A percentile compares a stretch with the other conserved stretches of the same genome.
phyloP scores from a whole-genome alignment of 2,888 invertebrate species.

The Cephus pygmeus region DNA sequence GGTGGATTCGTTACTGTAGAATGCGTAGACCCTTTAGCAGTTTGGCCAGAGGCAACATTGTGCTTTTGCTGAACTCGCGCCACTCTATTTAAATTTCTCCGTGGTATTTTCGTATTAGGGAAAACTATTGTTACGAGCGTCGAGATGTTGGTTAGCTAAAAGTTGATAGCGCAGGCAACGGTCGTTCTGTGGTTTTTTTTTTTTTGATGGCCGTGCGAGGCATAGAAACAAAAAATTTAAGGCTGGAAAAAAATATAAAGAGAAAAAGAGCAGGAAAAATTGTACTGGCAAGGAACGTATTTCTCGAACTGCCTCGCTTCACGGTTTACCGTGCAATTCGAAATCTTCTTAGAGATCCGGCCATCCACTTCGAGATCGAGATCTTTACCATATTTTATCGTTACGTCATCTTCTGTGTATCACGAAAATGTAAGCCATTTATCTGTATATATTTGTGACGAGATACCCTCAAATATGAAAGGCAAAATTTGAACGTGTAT shows the following conservation, averaged over 20 bases:
- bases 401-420: not conserved
- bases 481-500: not conserved
- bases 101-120: constrained; percentile 50
- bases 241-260: not conserved
- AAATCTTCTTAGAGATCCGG: not conserved
- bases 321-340: not conserved
- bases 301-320: not conserved
- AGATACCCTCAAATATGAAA: not conserved
- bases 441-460: not conserved
- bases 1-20: constrained; percentile 20
- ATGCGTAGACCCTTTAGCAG: constrained; percentile 38
- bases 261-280: not conserved
- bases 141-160: not conserved
- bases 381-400: not conserved
- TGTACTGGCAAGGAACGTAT: not conserved
- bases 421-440: too few species aligned
- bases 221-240: constrained; percentile 1
- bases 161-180: not conserved
- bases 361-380: not conserved
- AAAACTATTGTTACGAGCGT: constrained; percentile 30
- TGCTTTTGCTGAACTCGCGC: constrained; percentile 36
- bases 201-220: not conserved
- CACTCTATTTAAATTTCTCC: constrained; percentile 59
- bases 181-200: not conserved
- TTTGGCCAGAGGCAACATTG: constrained; percentile 29